Evolutionary conservation across 35 echinoderm and acorn worm genomes (phyloP).

Genomic region (Nesometra sesokonis): DNA sequence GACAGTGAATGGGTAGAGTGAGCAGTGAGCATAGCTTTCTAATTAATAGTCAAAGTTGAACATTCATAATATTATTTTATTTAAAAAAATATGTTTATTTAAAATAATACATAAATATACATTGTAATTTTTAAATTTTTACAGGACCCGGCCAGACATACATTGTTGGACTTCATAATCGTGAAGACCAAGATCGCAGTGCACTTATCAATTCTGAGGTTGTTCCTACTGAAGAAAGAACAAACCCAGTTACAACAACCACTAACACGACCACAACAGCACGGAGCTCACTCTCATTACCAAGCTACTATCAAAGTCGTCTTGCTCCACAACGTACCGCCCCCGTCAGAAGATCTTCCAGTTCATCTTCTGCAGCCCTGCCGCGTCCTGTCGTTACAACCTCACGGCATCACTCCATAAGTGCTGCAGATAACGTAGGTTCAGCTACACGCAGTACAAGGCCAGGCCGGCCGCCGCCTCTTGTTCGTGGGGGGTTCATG

Average conservation of each 20-base stretch:
- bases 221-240: neutral
- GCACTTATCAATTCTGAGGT: neutral
- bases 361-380: slow-evolving; percentile 8
- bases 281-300: neutral
- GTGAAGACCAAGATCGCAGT: neutral
- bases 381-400: neutral
- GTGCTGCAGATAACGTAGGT: slow-evolving; percentile 20
- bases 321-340: neutral
- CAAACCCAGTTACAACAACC: neutral
- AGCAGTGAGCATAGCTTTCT: too few species aligned
- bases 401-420: slow-evolving; percentile 29
- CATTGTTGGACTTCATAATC: neutral
- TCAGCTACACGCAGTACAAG: neutral
- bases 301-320: neutral
- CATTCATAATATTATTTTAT: too few species aligned
- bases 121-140: neutral
- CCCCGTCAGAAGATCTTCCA: slow-evolving; percentile 29
- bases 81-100: too few species aligned
- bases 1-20: too few species aligned
- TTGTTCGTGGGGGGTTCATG: slow-evolving; percentile 67
- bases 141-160: neutral
- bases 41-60: too few species aligned
- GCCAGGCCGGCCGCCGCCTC: slow-evolving; percentile 30
- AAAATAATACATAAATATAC: too few species aligned
- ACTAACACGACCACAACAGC: neutral